Base-by-base conservation (phyloP, 1,140 invertebrate genomes). In the Colletes gigas region DNA sequence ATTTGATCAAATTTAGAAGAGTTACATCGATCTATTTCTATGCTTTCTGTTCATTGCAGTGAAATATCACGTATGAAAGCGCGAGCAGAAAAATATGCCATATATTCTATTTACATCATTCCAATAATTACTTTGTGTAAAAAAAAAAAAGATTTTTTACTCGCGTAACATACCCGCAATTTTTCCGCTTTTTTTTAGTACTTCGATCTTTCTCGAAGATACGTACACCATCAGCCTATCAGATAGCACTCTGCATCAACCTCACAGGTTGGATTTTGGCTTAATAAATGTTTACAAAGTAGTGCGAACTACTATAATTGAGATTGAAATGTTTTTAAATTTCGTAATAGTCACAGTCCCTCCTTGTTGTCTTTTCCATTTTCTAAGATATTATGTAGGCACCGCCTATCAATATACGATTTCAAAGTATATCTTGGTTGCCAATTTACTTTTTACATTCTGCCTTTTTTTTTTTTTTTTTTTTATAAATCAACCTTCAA, bases 61-160 rank as follows among this genome's bases (percentile, higher is more conserved):
- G 67, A 59, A 67, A 39, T 69, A 71, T 84, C n/a, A 79, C 54
- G 39, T 62, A 55, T 39, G 77, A 80, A 80, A 80, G 63, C 63
- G 19, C 66, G 68, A 81, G 71, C 80, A 85, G 60, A 85, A 78
- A 85, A 86, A 86, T 86, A 84, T 82, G 47, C 57, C 52, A 78
- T 74, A 77, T 65, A 62, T 10, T 63, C 59, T 71, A 78, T 74
- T 76, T 70, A 76, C 66, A 50, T 78, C 55, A 50, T 85, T 82
- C 62, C 59, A 21, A 66, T 72, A 63, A 82, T 82, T 69, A 47
- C 54, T 54, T 82, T 7, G 41, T 72, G 67, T 85, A 85, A 86
- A 85, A 85, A 76, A 15, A 74, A 78, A 73, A 15, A 74, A 78
- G 72, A 52, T 8, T 62, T 30, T 67, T 80, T 39, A 70, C 65